Conservation (phyloP, 2,888 invertebrate species). For the Papilio demoleus region DNA sequence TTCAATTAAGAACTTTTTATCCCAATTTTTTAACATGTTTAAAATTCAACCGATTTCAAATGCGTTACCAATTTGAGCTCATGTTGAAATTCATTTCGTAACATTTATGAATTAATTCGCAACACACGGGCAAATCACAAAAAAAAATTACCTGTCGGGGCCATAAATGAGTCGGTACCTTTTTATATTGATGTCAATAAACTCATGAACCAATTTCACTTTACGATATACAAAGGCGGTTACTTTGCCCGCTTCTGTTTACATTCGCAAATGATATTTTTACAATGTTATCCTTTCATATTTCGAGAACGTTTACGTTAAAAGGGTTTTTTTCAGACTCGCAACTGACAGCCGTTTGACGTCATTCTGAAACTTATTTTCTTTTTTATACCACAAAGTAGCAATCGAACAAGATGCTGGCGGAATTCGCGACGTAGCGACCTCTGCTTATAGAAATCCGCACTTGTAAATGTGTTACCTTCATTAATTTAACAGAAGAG, state of each 20-base stretch:
- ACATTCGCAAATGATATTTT: conserved; percentile 24
- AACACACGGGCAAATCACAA: conserved; percentile 11
- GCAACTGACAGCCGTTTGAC: neutral
- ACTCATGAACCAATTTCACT: conserved; percentile 33
- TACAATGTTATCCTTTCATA: conserved; percentile 19
- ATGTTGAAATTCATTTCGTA: conserved; percentile 11
- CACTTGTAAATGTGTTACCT: too few species aligned
- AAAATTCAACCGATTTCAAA: conserved; percentile 2
- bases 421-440: too few species aligned
- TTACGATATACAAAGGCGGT: conserved; percentile 3
- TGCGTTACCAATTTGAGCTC: conserved; percentile 9
- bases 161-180: conserved; percentile 27
- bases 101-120: conserved; percentile 17
- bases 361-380: too few species aligned
- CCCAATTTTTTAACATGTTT: neutral
- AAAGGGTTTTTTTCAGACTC: neutral
- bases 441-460: too few species aligned
- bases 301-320: conserved; percentile 11
- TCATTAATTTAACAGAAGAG: too few species aligned
- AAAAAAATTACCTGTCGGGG: conserved; percentile 23
- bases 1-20: neutral
- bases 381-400: too few species aligned
- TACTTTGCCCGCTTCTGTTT: conserved; percentile 18
- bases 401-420: too few species aligned
- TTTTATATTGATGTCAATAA: conserved; percentile 32